phyloP scores from a whole-genome alignment of 2,888 invertebrate genomes.

The Lithophane socia region DNA sequence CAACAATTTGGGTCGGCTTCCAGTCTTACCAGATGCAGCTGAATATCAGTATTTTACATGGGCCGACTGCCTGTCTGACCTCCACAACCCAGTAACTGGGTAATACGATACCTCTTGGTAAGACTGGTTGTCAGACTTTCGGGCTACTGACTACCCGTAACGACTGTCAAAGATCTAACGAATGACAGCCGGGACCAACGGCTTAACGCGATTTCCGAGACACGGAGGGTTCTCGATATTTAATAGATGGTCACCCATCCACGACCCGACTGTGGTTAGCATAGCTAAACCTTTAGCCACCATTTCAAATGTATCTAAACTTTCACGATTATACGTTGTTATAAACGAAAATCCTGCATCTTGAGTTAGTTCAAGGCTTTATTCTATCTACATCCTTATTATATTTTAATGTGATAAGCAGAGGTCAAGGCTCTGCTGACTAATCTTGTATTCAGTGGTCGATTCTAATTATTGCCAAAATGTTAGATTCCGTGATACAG shows the following conservation, averaged over 20 bases:
- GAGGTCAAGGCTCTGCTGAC: constrained; percentile 53
- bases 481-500: constrained; percentile 28
- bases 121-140: not conserved
- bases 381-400: constrained; percentile 57
- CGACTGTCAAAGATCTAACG: not conserved
- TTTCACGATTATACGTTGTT: constrained; percentile 18
- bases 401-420: constrained; percentile 49
- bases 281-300: not conserved
- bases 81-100: not conserved
- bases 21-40: not conserved
- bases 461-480: constrained; percentile 38
- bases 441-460: constrained; percentile 44
- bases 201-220: not conserved
- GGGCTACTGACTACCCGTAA: not conserved
- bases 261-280: not conserved
- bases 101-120: not conserved
- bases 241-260: not conserved
- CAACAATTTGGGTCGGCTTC: not conserved
- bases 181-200: not conserved
- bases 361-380: constrained; percentile 51
- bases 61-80: not conserved
- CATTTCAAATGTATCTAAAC: not conserved
- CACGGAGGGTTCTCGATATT: not conserved
- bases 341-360: constrained; percentile 30
- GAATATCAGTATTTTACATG: not conserved